phyloP scores from a whole-genome alignment of 2,113 vertebrate species.

The Psophia crepitans region DNA sequence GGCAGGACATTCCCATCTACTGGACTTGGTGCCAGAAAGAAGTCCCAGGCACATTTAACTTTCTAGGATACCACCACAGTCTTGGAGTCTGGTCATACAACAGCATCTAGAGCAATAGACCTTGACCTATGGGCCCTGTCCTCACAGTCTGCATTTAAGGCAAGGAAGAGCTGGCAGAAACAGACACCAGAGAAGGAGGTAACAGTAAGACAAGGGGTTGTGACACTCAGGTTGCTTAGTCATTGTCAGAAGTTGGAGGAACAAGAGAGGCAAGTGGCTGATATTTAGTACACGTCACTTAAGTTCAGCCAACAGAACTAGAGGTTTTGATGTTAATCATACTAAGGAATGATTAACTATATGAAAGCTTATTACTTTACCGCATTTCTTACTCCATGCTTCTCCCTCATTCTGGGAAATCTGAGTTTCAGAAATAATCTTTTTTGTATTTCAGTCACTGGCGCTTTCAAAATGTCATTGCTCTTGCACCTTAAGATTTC shows the following conservation, averaged over 20 bases:
- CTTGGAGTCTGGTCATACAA: not conserved
- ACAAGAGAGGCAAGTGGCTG: not conserved
- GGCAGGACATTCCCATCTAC: not conserved
- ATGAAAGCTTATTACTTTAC: not conserved
- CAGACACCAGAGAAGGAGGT: not conserved
- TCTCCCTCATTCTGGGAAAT: not conserved
- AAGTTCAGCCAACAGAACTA: not conserved
- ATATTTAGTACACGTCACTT: not conserved
- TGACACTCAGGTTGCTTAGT: not conserved
- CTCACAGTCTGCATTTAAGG: not conserved
- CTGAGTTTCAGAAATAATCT: not conserved
- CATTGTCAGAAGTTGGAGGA: not conserved
- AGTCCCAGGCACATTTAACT: not conserved
- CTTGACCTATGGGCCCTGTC: not conserved
- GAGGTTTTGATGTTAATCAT: not conserved
- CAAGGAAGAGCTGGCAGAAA: not conserved
- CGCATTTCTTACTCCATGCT: not conserved
- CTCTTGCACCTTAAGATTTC: not conserved
- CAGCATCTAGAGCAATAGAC: not conserved
- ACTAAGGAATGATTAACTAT: not conserved
- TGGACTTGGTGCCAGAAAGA: not conserved
- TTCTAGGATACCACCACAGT: not conserved
- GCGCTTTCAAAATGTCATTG: not conserved
- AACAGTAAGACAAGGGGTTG: not conserved
- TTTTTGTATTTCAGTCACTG: not conserved